A percentile compares a stretch with the other conserved stretches of the same genome.
phyloP scores from a whole-genome alignment of 1,140 invertebrate species.

The Protaetia brevitarsis region DNA sequence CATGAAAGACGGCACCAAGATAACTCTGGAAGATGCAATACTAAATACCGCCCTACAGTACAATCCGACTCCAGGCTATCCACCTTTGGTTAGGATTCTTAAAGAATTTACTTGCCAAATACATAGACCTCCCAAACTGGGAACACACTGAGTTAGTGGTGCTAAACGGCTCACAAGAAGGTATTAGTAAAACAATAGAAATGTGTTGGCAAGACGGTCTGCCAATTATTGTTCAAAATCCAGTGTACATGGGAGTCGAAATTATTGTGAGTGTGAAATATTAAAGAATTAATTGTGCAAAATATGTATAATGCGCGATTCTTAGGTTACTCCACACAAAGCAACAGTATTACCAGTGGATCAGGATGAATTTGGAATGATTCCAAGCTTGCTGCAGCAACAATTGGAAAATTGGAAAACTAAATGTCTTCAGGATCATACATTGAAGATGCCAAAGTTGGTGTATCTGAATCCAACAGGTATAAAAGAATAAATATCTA shows the following conservation, averaged over 20 bases:
- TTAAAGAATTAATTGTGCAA: too few species aligned
- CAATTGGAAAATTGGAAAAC: conserved; percentile 44
- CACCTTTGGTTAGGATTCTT: neutral
- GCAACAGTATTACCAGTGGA: conserved; percentile 49
- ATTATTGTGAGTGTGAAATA: neutral
- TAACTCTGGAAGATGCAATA: too few species aligned
- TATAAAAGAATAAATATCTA: too few species aligned
- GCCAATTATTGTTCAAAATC: neutral
- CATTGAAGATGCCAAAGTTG: conserved; percentile 53
- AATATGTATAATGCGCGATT: conserved; percentile 20
- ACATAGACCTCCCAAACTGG: neutral
- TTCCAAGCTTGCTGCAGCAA: conserved; percentile 45
- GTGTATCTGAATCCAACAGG: conserved; percentile 57
- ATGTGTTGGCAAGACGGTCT: neutral
- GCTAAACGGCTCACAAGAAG: neutral
- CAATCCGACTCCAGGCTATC: neutral
- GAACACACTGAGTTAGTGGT: neutral
- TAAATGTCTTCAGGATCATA: conserved; percentile 34
- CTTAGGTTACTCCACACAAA: conserved; percentile 49
- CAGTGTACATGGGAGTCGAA: neutral
- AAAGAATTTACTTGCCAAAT: neutral
- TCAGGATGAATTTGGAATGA: conserved; percentile 50
- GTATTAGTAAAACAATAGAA: neutral
- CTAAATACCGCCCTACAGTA: neutral
- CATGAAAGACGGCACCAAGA: neutral